Base-by-base conservation (phyloP, 2,888 invertebrate genomes). In the Ennomos fuscantarius region DNA sequence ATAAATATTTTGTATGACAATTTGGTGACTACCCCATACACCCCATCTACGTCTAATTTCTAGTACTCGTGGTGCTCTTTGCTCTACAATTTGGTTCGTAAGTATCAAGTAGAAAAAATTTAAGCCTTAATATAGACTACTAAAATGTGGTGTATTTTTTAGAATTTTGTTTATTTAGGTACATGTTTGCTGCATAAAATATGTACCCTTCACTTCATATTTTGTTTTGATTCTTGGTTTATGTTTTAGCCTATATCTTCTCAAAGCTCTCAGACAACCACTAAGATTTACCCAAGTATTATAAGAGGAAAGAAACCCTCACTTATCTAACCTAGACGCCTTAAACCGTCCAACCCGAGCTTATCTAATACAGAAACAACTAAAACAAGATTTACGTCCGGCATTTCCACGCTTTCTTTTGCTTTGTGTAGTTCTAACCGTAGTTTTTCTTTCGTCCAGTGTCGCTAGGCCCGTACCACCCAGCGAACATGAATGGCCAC, bases 391-490 rank as follows among this genome's bases (percentile, higher is more conserved):
- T 78, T 76, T 76, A 48, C 44, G 39, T 37, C 49, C 53, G 72
- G 77, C 78, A 78, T 79, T 79, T 71, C 69, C 72, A 74, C 82
- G 82, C 83, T 82, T 83, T 73, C 70, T 74, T 74, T 74, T 65
- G 77, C 81, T 79, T 77, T 95, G 92, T 94, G 94, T 93, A 78
- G 80, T 79, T 86, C 85, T 89, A 89, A 90, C 88, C 79, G 78
- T 74, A 76, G 76, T 84, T 84, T 65, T 65, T 68, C 42, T 65
- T 44, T 59, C 84, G 82, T 72, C 79, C 86, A 92, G 91, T 88
- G 84, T 89, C 89, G 74, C 87, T 92, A 76, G 90, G 91, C 75
- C 90, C 92, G 76, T 92, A 92, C 74, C 89, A 90, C 64, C 90
- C 92, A 63, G 84, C 84, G 75, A 88, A 87, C 86, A 74, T 86